phyloP scores from a whole-genome alignment of 2,888 invertebrate species.

The Dicyrtoma fusca region DNA sequence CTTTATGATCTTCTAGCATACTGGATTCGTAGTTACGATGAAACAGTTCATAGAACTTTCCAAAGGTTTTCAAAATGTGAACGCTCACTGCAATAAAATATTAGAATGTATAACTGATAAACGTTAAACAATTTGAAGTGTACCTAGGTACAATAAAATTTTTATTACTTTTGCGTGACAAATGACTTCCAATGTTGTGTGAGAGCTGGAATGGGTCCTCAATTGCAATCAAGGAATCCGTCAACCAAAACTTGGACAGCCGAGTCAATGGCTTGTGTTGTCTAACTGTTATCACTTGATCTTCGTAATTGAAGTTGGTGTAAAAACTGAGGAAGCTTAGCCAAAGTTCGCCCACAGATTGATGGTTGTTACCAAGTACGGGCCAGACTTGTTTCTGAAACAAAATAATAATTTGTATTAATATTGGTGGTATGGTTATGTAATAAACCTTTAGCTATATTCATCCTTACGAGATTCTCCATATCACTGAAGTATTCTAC shows the following conservation, averaged over 20 bases:
- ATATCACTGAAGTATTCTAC: conserved; percentile 64
- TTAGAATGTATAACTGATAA: background rate
- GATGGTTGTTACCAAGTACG: conserved; percentile 60
- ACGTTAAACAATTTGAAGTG: no score
- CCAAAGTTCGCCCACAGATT: conserved; percentile 63
- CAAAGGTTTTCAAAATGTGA: conserved; percentile 61
- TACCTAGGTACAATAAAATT: no score
- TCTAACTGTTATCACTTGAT: conserved; percentile 63
- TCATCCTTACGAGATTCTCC: conserved; percentile 59
- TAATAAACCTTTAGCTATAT: background rate
- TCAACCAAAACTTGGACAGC: conserved; percentile 65
- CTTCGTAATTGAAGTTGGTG: conserved; percentile 63
- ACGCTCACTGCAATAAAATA: conserved; percentile 60
- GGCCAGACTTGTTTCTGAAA: conserved; percentile 60
- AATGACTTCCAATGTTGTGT: conserved; percentile 65
- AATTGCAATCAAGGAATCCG: conserved; percentile 63
- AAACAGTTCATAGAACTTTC: conserved; percentile 60
- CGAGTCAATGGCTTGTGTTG: conserved; percentile 61
- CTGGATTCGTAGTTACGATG: background rate
- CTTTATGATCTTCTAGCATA: background rate
- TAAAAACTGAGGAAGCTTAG: conserved; percentile 65
- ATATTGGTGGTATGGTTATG: background rate
- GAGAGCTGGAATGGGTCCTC: conserved; percentile 68
- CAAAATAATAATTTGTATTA: background rate
- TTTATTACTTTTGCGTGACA: conserved; percentile 63